Conservation (phyloP, 1,140 invertebrate genomes). For the Drosophila navojoa region DNA sequence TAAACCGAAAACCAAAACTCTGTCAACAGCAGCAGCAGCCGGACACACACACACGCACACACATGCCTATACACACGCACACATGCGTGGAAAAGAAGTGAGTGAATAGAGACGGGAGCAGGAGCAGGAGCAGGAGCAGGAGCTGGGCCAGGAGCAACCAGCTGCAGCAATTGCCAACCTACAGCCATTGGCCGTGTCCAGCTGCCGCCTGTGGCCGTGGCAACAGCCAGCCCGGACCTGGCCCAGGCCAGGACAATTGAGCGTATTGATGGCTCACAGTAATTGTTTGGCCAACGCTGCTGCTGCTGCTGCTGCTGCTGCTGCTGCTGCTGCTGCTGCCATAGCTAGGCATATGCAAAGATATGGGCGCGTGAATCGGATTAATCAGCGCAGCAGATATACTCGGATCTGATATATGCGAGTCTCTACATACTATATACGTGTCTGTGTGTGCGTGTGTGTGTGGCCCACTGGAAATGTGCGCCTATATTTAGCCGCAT, state of each 20-base stretch:
- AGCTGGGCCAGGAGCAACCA: neutral
- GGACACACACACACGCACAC: constrained; percentile 11
- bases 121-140: neutral
- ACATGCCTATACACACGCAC: constrained; percentile 7
- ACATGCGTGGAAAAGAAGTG: constrained; percentile 17
- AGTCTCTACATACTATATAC: too few relatives aligned
- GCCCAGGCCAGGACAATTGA: constrained; percentile 10
- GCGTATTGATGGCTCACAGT: constrained; percentile 53
- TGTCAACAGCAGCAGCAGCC: constrained; percentile 44
- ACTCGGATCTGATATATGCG: too few relatives aligned
- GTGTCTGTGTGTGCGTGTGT: too few relatives aligned
- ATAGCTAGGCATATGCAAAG: too few relatives aligned
- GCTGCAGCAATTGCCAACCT: neutral
- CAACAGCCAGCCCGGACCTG: neutral
- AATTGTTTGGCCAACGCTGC: constrained; percentile 55
- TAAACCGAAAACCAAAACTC: constrained; percentile 58
- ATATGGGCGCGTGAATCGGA: too few relatives aligned
- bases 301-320: neutral
- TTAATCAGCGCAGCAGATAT: too few relatives aligned
- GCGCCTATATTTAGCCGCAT: constrained; percentile 12
- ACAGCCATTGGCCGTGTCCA: constrained; percentile 3
- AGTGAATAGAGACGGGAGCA: constrained; percentile 9
- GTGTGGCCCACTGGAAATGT: constrained; percentile 9
- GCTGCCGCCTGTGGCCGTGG: neutral
- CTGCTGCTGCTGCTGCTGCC: constrained; percentile 1